Base-by-base conservation (phyloP, 2,888 invertebrate genomes). In the Drosophila pegasa region DNA sequence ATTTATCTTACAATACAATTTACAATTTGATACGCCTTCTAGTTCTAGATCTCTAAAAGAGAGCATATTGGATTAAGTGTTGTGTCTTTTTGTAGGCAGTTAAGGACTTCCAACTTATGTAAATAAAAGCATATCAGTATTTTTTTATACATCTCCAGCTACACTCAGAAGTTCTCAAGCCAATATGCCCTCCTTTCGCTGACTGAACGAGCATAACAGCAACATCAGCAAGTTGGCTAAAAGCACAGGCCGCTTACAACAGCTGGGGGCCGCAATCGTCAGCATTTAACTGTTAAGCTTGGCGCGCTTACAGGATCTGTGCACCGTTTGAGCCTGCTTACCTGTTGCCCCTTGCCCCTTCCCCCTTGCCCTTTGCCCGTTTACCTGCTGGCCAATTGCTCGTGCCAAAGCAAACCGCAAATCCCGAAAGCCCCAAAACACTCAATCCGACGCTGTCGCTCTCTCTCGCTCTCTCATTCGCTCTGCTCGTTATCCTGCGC, bases 261-360 rank as follows among this genome's bases (percentile, higher is more conserved):
- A 80, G 69, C 71, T 79, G 73, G 69, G 70, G 50, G 43, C 37
- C 43, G 35, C 43, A 62, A 65, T 43, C 51, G 70, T 57, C 63
- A 58, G 59, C 61, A 71, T 66, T 70, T 74, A 71, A 80, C 81
- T 76, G 85, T 88, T 83, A 70, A 71, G 75, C 81, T 75, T 74
- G 77, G 75, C 77, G 86, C 79, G 75, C 72, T 83, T 83, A 87
- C 85, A 83, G 62, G 61, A 56, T 38, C 54, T 68, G 61, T 27
- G 22, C 41, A 38, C 38, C 56, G 45, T 45, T 61, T 62, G 31
- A n/a, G n/a, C n/a, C 22, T n/a, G 33, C 6, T 33, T 33, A 43
- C 43, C 43, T 27, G 43, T 43, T 43, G 38, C 18, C 38, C 35
- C 35, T 10, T 29, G 51, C n/a, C n/a, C n/a, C n/a, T n/a, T n/a